Evolutionary conservation across 1,140 invertebrate genomes (phyloP).

Genomic region (Akabosia matsudoensis): DNA sequence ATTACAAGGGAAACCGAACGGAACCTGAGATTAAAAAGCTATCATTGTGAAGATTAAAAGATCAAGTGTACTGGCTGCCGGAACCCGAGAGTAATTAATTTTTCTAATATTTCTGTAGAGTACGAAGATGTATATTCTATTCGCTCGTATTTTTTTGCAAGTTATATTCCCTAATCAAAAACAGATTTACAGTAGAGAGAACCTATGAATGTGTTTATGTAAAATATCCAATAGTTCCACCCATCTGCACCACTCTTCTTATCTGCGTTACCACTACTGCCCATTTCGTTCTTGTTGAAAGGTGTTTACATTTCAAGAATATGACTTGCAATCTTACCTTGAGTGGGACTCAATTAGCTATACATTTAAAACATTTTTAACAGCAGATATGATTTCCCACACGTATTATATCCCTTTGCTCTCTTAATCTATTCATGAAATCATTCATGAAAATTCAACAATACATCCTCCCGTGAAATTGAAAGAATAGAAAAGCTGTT

Average conservation of each 20-base stretch:
- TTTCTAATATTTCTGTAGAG: neutral
- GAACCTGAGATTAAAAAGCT: constrained; percentile 8
- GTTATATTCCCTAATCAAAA: too few species aligned
- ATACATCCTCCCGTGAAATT: neutral
- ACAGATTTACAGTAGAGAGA: too few species aligned
- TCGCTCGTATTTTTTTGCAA: too few species aligned
- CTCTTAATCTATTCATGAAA: neutral
- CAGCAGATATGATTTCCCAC: neutral
- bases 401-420: neutral
- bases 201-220: too few species aligned
- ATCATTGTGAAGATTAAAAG: neutral
- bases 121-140: neutral
- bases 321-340: too few species aligned
- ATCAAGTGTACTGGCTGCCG: neutral
- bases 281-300: too few species aligned
- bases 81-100: constrained; percentile 4
- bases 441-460: neutral
- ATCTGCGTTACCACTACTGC: too few species aligned
- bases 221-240: too few species aligned
- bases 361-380: too few species aligned
- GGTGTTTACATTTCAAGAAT: too few species aligned
- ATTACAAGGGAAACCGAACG: neutral
- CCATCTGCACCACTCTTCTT: too few species aligned
- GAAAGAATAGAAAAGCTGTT: neutral
- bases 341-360: too few species aligned